A percentile compares a stretch with the other conserved stretches of the same genome.
Conservation (phyloP, 2,113 vertebrate genomes). For the western clawed frog (Xenopus tropicalis) region DNA sequence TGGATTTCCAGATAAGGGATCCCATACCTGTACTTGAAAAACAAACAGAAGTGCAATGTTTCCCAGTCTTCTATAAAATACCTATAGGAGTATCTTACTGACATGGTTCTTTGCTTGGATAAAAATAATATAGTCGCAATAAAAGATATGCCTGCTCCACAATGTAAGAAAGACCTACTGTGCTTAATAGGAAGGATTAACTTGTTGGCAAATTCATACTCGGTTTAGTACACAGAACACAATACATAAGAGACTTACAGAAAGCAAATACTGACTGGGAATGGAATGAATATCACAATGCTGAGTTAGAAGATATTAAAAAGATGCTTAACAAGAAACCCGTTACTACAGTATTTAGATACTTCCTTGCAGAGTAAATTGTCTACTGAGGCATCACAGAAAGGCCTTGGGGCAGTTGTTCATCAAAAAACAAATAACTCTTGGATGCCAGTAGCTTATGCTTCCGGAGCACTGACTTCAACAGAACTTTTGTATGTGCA, state of each 20-base stretch:
- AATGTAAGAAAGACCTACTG: neutral
- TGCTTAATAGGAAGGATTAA: neutral
- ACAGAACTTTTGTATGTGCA: too few species aligned
- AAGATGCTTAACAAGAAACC: neutral
- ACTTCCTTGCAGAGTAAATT: neutral
- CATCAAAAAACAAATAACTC: neutral
- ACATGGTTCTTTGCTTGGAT: neutral
- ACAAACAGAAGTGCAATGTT: neutral
- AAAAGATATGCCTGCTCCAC: neutral
- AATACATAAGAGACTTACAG: neutral
- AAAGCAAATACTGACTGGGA: neutral
- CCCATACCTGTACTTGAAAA: too few species aligned
- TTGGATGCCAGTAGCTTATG: neutral
- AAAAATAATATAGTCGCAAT: neutral
- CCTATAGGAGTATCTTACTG: neutral
- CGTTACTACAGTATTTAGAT: neutral
- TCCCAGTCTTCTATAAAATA: neutral
- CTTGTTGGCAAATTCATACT: neutral
- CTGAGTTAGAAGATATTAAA: neutral
- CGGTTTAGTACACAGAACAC: neutral
- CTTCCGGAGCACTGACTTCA: neutral
- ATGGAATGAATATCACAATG: neutral
- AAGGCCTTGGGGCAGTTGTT: neutral
- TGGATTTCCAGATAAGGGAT: too few species aligned
- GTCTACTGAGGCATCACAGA: neutral